Conservation (phyloP, 2,888 invertebrate species). For the Melinaea menophilus region DNA sequence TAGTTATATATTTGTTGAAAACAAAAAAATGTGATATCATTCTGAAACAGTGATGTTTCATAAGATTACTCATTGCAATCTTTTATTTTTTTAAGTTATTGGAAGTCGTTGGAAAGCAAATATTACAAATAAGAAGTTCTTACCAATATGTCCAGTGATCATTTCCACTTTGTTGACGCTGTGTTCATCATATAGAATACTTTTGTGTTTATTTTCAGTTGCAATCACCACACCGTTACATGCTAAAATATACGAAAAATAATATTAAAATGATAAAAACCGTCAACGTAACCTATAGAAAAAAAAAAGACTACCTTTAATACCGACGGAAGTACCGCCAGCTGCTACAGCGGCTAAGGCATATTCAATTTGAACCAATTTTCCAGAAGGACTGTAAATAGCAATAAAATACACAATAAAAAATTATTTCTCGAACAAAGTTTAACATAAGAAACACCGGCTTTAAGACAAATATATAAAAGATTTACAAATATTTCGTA, state of each 20-base stretch:
- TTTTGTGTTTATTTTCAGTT: slow-evolving; percentile 99
- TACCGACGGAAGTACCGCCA: slow-evolving; percentile 99
- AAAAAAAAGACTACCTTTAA: slow-evolving; percentile 84
- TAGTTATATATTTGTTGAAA: no score
- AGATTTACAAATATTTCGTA: not conserved
- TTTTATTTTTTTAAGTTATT: not conserved
- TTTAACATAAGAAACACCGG: slow-evolving; percentile 19
- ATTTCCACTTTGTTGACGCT: slow-evolving; percentile 98
- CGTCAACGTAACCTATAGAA: slow-evolving; percentile 42
- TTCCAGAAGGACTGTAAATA: slow-evolving; percentile 94
- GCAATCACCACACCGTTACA: slow-evolving; percentile 99
- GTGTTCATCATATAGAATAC: slow-evolving; percentile 96
- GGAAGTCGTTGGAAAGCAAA: no score
- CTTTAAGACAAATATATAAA: not conserved
- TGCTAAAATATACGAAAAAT: slow-evolving; percentile 76
- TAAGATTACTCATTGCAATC: not conserved
- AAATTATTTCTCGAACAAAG: slow-evolving; percentile 23
- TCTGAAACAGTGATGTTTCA: not conserved
- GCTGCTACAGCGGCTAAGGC: slow-evolving; percentile 98
- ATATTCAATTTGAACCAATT: slow-evolving; percentile 99
- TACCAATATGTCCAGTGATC: slow-evolving; percentile 88
- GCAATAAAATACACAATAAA: slow-evolving; percentile 5
- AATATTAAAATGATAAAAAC: slow-evolving; percentile 22
- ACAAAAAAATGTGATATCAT: no score
- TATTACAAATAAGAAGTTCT: slow-evolving; percentile 31